A percentile compares a stretch with the other conserved stretches of the same genome.
These are phyloP conservation scores for Megalops atlanticus DNA, from an alignment of 2,113 vertebrate genomes.

Conservation along the genomic window DNA sequence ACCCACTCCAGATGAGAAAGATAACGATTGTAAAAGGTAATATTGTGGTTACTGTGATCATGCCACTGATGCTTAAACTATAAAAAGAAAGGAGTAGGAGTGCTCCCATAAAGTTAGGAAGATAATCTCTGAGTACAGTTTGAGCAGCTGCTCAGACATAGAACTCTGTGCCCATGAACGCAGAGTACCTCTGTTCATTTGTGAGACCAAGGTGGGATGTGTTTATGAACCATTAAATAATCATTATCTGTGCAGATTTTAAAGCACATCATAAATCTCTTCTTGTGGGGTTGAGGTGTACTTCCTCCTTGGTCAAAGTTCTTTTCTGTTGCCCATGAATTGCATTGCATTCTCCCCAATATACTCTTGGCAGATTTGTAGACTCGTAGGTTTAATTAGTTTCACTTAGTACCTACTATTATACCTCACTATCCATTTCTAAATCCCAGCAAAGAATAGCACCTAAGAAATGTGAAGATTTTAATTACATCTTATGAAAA, in stretches of 20 bases:
- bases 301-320: not conserved
- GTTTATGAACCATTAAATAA: not conserved
- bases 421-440: no score
- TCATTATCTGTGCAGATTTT: conserved; percentile 12
- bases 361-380: not conserved
- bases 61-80: conserved; percentile 37
- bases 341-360: not conserved
- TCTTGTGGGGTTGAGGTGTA: not conserved
- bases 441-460: no score
- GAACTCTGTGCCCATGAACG: not conserved
- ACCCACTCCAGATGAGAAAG: conserved; percentile 15
- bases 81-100: conserved; percentile 21
- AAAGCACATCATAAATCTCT: not conserved
- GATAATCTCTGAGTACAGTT: not conserved
- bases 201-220: not conserved
- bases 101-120: conserved; percentile 19
- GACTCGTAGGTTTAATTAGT: not conserved
- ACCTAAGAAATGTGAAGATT: no score
- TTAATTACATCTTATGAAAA: no score
- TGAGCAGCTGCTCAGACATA: conserved; percentile 21
- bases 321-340: not conserved
- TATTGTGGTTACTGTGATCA: conserved; percentile 33
- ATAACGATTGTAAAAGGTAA: conserved; percentile 29
- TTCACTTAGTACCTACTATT: no score
- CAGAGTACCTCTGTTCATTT: conserved; percentile 1